phyloP scores from a whole-genome alignment of 2,113 vertebrate species.

The Engystomops pustulosus region DNA sequence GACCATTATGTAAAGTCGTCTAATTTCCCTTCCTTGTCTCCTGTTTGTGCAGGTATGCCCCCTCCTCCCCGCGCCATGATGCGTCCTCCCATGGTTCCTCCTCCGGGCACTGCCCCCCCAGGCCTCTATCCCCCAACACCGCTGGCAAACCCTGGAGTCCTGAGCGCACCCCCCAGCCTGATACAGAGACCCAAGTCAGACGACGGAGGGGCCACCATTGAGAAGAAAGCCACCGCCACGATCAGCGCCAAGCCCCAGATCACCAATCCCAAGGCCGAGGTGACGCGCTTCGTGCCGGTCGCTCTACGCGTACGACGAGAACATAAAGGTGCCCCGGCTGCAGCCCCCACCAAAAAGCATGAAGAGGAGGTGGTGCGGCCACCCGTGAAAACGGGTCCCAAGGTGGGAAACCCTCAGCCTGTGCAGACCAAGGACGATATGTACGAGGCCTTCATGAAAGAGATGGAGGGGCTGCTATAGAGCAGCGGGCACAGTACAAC shows the following conservation, averaged over 20 bases:
- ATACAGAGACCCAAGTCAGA: slow-evolving; percentile 91
- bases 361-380: slow-evolving; percentile 76
- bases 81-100: slow-evolving; percentile 81
- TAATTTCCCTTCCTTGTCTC: slow-evolving; percentile 43
- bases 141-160: slow-evolving; percentile 84
- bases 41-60: slow-evolving; percentile 82
- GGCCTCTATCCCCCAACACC: slow-evolving; percentile 89
- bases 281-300: slow-evolving; percentile 95
- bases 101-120: slow-evolving; percentile 80
- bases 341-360: slow-evolving; percentile 73
- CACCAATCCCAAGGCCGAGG: slow-evolving; percentile 95
- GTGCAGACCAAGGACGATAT: slow-evolving; percentile 98
- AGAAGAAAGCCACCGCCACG: slow-evolving; percentile 87
- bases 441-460: slow-evolving; percentile 98
- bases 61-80: slow-evolving; percentile 91
- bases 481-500: slow-evolving; percentile 17
- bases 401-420: slow-evolving; percentile 75
- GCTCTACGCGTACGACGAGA: slow-evolving; percentile 92
- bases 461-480: slow-evolving; percentile 95
- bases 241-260: slow-evolving; percentile 99
- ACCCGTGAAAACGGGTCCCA: slow-evolving; percentile 75
- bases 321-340: slow-evolving; percentile 75
- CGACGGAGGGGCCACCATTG: slow-evolving; percentile 82
- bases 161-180: slow-evolving; percentile 93
- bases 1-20: no score